These are phyloP conservation scores for Gymnobelideus leadbeateri DNA, from an alignment of 2,113 vertebrate species.

Conservation along the genomic window DNA sequence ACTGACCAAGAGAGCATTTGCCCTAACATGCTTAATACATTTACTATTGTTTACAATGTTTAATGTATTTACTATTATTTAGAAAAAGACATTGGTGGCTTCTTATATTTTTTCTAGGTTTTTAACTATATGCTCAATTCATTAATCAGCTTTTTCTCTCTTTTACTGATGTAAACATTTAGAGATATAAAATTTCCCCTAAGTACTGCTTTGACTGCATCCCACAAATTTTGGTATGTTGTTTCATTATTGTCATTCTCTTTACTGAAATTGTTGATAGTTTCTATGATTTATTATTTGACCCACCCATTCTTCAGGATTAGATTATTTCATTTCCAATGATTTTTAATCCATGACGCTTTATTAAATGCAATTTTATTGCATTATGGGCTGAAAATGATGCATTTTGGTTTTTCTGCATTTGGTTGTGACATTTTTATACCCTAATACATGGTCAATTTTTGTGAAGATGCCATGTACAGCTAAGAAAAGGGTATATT, in stretches of 20 bases:
- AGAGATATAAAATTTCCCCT: neutral
- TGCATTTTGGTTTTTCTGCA: neutral
- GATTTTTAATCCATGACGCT: neutral
- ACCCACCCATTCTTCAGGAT: neutral
- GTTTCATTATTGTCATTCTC: neutral
- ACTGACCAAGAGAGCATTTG: neutral
- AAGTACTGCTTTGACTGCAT: neutral
- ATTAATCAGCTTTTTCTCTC: neutral
- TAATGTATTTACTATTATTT: no score
- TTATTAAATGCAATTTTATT: neutral
- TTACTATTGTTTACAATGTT: no score
- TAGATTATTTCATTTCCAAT: neutral
- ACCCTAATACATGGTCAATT: neutral
- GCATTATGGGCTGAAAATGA: neutral
- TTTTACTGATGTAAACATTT: neutral
- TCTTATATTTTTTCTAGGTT: neutral
- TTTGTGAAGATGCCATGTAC: neutral
- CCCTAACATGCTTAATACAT: no score
- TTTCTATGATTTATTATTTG: neutral
- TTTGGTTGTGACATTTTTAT: neutral
- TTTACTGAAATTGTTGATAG: neutral
- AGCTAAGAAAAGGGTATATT: neutral
- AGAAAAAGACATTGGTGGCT: neutral
- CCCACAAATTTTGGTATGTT: neutral
- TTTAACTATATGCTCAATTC: neutral